Evolutionary conservation across 2,888 invertebrate species (phyloP).

Genomic region (Napeogenes inachia): DNA sequence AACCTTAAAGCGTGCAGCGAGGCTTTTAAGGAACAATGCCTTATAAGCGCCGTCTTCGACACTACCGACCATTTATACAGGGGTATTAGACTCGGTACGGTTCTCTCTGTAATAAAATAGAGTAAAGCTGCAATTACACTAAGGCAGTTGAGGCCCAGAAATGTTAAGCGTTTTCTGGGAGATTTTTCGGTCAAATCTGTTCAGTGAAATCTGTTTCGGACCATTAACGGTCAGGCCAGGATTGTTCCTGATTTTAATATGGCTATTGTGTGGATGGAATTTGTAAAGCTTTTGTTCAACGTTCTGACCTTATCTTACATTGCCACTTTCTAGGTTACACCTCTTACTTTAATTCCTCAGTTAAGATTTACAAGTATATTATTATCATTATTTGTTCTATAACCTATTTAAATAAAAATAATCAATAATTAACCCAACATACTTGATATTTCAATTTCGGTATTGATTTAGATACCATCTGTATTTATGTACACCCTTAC

Average conservation of each 20-base stretch:
- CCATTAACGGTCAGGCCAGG: conserved; percentile 21
- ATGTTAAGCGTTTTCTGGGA: conserved; percentile 27
- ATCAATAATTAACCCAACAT: no score
- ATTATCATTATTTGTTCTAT: not conserved
- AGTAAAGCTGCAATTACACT: conserved; percentile 51
- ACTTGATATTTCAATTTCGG: not conserved
- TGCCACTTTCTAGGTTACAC: no score
- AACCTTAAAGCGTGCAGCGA: conserved; percentile 26
- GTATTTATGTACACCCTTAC: conserved; percentile 15
- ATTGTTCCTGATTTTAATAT: conserved; percentile 15
- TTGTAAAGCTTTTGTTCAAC: conserved; percentile 2
- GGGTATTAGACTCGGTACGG: conserved; percentile 54
- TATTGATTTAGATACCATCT: not conserved
- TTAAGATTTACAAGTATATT: not conserved
- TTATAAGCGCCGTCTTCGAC: conserved; percentile 40
- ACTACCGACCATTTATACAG: conserved; percentile 49
- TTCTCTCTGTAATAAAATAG: conserved; percentile 46
- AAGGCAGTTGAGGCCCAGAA: conserved; percentile 37
- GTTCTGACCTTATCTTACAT: not conserved
- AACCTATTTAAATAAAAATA: no score
- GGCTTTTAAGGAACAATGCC: conserved; percentile 60
- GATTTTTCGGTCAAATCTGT: conserved; percentile 28
- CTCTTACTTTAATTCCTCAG: not conserved
- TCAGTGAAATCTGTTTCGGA: conserved; percentile 30
- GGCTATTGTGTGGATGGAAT: conserved; percentile 12